Evolutionary conservation across 2,113 vertebrate species (phyloP).

Genomic region (Bostrychus sinensis): DNA sequence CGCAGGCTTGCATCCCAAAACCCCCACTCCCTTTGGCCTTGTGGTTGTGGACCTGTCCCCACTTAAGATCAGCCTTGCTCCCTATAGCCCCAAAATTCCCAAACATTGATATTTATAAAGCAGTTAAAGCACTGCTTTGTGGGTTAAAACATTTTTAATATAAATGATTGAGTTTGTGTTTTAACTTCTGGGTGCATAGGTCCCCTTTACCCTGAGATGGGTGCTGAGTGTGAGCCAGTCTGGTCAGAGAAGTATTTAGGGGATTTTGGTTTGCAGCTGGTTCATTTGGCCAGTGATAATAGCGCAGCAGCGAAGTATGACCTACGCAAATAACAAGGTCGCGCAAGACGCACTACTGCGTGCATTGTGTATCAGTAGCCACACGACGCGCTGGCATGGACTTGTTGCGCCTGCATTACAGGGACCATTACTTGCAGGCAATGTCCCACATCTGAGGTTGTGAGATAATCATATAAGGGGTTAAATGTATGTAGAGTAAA

Average conservation of each 20-base stretch:
- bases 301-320: constrained; percentile 60
- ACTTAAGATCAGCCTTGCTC: constrained; percentile 72
- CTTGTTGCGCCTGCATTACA: constrained; percentile 97
- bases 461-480: constrained; percentile 25
- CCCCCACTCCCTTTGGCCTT: constrained; percentile 63
- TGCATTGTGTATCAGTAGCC: constrained; percentile 51
- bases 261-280: constrained; percentile 74
- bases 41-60: constrained; percentile 70
- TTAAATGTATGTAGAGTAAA: neutral
- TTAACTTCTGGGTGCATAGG: neutral
- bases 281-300: constrained; percentile 59
- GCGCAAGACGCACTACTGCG: constrained; percentile 42
- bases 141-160: too few relatives aligned
- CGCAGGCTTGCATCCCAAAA: constrained; percentile 70
- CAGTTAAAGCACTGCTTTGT: too few relatives aligned
- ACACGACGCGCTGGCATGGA: constrained; percentile 72
- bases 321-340: constrained; percentile 64
- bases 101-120: neutral
- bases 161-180: too few relatives aligned
- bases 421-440: constrained; percentile 93
- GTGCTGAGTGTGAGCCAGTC: constrained; percentile 72
- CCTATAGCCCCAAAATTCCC: constrained; percentile 50
- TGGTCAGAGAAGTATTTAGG: constrained; percentile 62
- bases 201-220: constrained; percentile 44
- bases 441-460: constrained; percentile 92